Evolutionary conservation across 2,113 vertebrate genomes (phyloP), one percentile per base, ranked within the genome.

Genomic region (Ailurus styani): DNA sequence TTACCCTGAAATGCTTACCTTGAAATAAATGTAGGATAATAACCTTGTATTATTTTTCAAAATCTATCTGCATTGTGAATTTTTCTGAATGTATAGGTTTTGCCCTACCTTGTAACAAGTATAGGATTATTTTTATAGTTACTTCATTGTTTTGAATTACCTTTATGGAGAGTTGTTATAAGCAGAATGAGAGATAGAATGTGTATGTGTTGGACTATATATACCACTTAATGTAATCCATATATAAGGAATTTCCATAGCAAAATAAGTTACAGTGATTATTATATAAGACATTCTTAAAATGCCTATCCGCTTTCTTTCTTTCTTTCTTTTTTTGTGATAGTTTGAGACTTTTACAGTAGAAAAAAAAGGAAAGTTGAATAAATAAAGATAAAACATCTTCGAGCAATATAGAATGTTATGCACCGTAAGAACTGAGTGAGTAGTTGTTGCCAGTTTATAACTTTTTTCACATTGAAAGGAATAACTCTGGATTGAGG

Each of bases 401-500:
- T 97, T 77, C 52, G 27, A 89, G 82, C 52, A 54, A 72, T 93
- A 72, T 57, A 72, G 34, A 40, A 87, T 90, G 81, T 27, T 94
- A 20, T 73, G 27, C 73, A 88, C 62, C 31, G 10, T 91, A 88
- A 86, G 83, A 94, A 47, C 29, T 14, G 23, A 11, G 34, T 89
- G 45, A 90, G 60, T 64, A 7, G 70, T 88, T 97, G 88, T 95
- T 81, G 37, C 34, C 81, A 81, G 21, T 91, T 97, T 96, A 87
- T 92, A 97, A 96, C 79, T 90, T 95, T 97, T 97, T 96, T 87
- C 82, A 95, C 94, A 94, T 95, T 98, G 94, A 95, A 92, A 86
- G 40, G 57, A 97, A 73, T 94, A 97, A 95, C 70, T 84, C 14
- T 97, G 94, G 82, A 89, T 96, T 91, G 93, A 96, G 91, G 96